These are phyloP conservation scores for Heloderma charlesbogerti DNA, from an alignment of 2,113 vertebrate species.

Conservation along the genomic window DNA sequence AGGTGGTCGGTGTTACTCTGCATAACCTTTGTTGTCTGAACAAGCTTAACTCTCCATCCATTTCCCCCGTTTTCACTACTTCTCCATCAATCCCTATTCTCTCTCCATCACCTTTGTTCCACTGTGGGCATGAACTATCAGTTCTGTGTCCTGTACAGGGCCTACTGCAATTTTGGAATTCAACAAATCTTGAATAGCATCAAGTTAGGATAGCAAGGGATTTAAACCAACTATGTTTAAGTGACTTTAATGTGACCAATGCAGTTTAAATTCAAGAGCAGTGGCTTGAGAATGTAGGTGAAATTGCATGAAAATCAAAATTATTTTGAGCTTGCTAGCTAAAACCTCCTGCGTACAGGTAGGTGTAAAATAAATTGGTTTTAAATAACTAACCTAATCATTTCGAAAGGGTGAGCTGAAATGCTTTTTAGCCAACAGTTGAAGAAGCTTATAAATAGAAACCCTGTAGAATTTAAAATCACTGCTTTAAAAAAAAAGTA, in stretches of 20 bases:
- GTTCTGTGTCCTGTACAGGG: not conserved
- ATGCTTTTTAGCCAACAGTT: not conserved
- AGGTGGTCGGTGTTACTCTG: not conserved
- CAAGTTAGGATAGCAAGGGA: no score
- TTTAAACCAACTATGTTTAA: not conserved
- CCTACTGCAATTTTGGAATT: not conserved
- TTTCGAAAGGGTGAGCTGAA: not conserved
- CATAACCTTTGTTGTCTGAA: not conserved
- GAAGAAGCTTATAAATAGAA: not conserved
- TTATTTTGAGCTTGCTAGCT: not conserved
- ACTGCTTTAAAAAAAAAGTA: not conserved
- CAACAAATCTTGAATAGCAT: not conserved
- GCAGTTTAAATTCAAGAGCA: not conserved
- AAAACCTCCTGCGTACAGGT: not conserved
- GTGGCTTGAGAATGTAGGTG: not conserved
- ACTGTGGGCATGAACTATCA: not conserved
- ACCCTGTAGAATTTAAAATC: not conserved
- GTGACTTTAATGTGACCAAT: not conserved
- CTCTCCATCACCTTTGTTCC: not conserved
- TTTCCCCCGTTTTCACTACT: not conserved
- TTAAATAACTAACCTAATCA: not conserved
- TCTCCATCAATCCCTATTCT: not conserved
- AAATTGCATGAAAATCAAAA: not conserved
- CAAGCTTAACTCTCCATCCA: not conserved
- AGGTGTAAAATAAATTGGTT: not conserved